These are phyloP conservation scores for Fopius arisanus DNA, from an alignment of 1,140 invertebrate species.

Conservation along the genomic window DNA sequence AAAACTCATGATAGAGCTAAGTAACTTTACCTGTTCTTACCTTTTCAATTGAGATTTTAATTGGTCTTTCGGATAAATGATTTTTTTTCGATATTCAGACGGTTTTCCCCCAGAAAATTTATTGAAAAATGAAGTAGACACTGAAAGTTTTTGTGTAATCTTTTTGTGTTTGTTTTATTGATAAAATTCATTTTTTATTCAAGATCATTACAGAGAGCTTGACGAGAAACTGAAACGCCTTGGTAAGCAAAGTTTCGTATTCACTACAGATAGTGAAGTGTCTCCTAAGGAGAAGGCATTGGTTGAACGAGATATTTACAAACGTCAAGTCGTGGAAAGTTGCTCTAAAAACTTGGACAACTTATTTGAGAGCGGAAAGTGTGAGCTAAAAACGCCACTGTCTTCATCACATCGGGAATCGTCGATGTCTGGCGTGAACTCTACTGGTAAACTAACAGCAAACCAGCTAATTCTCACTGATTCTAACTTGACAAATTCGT, in stretches of 20 bases:
- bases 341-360: neutral
- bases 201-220: neutral
- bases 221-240: neutral
- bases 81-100: too few species aligned
- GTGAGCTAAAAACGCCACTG: neutral
- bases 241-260: neutral
- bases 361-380: neutral
- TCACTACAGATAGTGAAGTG: neutral
- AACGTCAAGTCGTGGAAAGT: neutral
- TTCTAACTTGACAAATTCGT: neutral
- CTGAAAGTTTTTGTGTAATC: too few species aligned
- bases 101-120: too few species aligned
- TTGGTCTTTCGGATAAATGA: too few species aligned
- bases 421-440: neutral
- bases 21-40: too few species aligned
- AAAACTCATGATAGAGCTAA: too few species aligned
- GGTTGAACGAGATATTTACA: neutral
- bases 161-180: neutral
- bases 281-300: neutral
- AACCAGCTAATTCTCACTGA: neutral
- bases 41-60: too few species aligned
- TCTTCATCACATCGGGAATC: neutral
- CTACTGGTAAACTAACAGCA: neutral
- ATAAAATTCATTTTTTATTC: too few species aligned
- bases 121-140: too few species aligned